Percentiles rank a stretch among this genome's conserved stretches.
Conservation (phyloP, 1,140 invertebrate species). For the Drosophila rhopaloa region DNA sequence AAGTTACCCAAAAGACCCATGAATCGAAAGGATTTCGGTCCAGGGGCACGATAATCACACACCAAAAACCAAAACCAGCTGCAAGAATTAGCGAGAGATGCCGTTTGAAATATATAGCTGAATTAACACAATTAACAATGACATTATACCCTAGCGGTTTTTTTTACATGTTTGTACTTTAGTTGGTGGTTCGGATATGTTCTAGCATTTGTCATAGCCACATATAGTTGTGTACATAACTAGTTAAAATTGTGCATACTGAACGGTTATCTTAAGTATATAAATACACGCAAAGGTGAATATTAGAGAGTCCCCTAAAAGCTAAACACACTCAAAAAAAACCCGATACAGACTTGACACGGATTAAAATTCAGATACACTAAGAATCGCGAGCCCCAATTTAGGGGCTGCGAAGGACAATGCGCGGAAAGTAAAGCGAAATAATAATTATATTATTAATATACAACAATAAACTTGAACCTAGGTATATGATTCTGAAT, state of each 20-base stretch:
- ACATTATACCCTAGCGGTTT: constrained; percentile 37
- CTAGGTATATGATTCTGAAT: constrained; percentile 81
- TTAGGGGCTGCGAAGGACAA: background rate
- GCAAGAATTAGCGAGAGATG: constrained; percentile 48
- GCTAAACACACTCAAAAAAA: constrained; percentile 30
- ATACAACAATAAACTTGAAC: constrained; percentile 80
- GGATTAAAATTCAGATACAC: constrained; percentile 12
- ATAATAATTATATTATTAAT: constrained; percentile 74
- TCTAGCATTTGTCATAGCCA: constrained; percentile 76
- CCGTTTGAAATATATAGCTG: constrained; percentile 60
- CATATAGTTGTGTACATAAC: constrained; percentile 82
- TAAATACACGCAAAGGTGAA: constrained; percentile 68
- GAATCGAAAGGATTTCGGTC: constrained; percentile 25
- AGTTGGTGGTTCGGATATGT: constrained; percentile 46
- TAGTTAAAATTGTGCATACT: constrained; percentile 76
- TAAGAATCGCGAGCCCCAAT: constrained; percentile 32
- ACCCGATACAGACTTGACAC: constrained; percentile 28
- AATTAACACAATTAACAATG: constrained; percentile 58
- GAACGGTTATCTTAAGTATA: constrained; percentile 65
- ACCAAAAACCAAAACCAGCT: constrained; percentile 45
- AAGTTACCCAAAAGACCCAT: constrained; percentile 33
- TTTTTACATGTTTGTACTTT: constrained; percentile 58
- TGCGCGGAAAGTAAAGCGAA: constrained; percentile 45
- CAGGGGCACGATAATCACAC: constrained; percentile 73
- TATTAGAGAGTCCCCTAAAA: constrained; percentile 43